Conservation (phyloP, 2,113 vertebrate genomes). For the Cavia aperea region DNA sequence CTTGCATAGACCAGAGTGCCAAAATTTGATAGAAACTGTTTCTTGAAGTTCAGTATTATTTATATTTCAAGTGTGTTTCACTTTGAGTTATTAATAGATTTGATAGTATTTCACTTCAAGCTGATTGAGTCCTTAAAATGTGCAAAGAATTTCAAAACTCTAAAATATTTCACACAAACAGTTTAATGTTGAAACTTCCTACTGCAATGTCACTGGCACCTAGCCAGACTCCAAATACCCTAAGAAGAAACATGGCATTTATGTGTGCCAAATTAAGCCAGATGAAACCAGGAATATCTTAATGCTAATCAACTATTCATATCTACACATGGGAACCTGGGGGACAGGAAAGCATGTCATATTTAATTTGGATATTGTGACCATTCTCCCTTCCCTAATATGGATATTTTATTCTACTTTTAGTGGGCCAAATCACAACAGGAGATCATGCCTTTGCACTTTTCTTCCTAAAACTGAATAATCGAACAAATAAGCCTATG, state of each 20-base stretch:
- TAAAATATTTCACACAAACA: slow-evolving; percentile 46
- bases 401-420: slow-evolving; percentile 56
- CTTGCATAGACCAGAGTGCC: not conserved
- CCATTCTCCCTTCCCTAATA: slow-evolving; percentile 52
- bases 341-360: not conserved
- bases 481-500: slow-evolving; percentile 28
- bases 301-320: slow-evolving; percentile 36
- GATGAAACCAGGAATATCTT: slow-evolving; percentile 47
- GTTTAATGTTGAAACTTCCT: slow-evolving; percentile 50
- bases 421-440: slow-evolving; percentile 45
- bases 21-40: not conserved
- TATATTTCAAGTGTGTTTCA: not conserved
- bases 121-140: slow-evolving; percentile 38
- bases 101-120: slow-evolving; percentile 26
- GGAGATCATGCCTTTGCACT: slow-evolving; percentile 44
- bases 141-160: slow-evolving; percentile 27
- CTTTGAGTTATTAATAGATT: slow-evolving; percentile 40
- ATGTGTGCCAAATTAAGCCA: slow-evolving; percentile 33
- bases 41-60: not conserved
- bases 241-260: slow-evolving; percentile 27
- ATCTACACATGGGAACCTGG: slow-evolving; percentile 41
- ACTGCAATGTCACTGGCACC: slow-evolving; percentile 35
- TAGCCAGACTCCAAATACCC: not conserved
- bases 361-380: slow-evolving; percentile 57
- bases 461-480: slow-evolving; percentile 35